phyloP scores from a whole-genome alignment of 2,888 invertebrate species.

The Meloe dianella region DNA sequence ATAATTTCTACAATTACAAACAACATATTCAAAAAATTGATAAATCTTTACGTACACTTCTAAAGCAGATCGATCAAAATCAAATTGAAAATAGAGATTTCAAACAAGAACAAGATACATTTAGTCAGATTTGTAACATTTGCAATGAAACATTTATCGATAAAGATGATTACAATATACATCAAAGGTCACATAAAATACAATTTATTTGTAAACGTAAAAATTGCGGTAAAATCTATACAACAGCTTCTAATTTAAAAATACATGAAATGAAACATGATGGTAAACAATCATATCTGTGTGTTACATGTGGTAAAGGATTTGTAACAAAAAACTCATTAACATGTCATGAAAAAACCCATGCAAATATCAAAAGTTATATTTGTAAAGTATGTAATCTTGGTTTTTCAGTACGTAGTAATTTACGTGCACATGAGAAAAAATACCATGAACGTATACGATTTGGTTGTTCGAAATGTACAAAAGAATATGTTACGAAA shows the following conservation, averaged over 20 bases:
- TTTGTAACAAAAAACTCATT: slow-evolving; percentile 49
- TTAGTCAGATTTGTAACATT: neutral
- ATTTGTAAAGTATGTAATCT: slow-evolving; percentile 46
- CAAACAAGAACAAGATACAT: neutral
- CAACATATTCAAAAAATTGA: slow-evolving; percentile 37
- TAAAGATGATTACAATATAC: neutral
- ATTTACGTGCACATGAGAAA: slow-evolving; percentile 47
- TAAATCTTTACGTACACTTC: slow-evolving; percentile 27
- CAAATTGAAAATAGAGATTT: slow-evolving; percentile 17
- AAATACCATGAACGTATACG: slow-evolving; percentile 48
- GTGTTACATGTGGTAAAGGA: slow-evolving; percentile 50
- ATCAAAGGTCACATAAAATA: slow-evolving; percentile 10
- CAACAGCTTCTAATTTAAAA: slow-evolving; percentile 40
- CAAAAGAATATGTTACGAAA: slow-evolving; percentile 46
- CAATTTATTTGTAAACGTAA: slow-evolving; percentile 37
- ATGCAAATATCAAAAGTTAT: slow-evolving; percentile 44
- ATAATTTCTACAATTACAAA: slow-evolving; percentile 37
- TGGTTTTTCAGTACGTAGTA: slow-evolving; percentile 48
- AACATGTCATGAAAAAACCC: slow-evolving; percentile 50
- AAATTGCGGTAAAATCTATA: slow-evolving; percentile 42
- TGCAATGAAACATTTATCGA: slow-evolving; percentile 10
- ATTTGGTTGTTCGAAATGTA: slow-evolving; percentile 50
- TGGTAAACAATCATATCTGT: slow-evolving; percentile 45
- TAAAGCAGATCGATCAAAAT: slow-evolving; percentile 9
- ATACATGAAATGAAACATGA: slow-evolving; percentile 45